Evolutionary conservation across 2,888 invertebrate genomes (phyloP).

Genomic region (Serrognathus titanus): DNA sequence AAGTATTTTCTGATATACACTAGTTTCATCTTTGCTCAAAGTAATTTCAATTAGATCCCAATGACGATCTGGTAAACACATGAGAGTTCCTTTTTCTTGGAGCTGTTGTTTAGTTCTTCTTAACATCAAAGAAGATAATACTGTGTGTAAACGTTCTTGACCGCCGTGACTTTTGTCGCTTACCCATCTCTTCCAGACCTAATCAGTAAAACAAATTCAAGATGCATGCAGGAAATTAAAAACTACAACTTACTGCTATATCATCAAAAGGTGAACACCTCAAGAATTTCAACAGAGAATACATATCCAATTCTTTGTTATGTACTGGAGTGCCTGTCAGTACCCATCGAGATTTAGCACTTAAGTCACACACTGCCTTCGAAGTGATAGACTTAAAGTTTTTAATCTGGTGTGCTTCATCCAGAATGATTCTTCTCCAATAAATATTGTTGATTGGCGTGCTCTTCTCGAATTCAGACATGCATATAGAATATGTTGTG

Average conservation of each 20-base stretch:
- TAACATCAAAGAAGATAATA: slow-evolving; percentile 81
- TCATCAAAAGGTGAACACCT: slow-evolving; percentile 88
- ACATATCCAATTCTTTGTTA: slow-evolving; percentile 84
- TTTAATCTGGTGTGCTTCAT: slow-evolving; percentile 90
- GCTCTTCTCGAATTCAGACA: slow-evolving; percentile 55
- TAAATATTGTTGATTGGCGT: slow-evolving; percentile 63
- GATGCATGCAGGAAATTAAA: not conserved
- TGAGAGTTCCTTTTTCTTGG: slow-evolving; percentile 60
- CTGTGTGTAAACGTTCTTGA: slow-evolving; percentile 74
- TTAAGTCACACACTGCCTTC: slow-evolving; percentile 63
- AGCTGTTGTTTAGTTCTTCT: slow-evolving; percentile 84
- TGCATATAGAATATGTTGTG: slow-evolving; percentile 81
- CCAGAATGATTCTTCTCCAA: slow-evolving; percentile 86
- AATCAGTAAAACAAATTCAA: not conserved
- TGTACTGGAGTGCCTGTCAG: slow-evolving; percentile 95
- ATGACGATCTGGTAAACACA: slow-evolving; percentile 60
- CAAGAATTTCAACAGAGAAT: slow-evolving; percentile 77
- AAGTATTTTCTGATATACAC: slow-evolving; percentile 73
- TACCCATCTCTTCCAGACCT: slow-evolving; percentile 92
- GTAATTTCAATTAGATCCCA: slow-evolving; percentile 58
- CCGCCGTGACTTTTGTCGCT: slow-evolving; percentile 78
- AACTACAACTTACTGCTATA: slow-evolving; percentile 51
- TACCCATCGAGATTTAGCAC: slow-evolving; percentile 70
- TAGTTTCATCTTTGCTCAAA: slow-evolving; percentile 66
- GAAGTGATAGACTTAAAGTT: slow-evolving; percentile 81